Percentiles rank a stretch among this genome's conserved stretches.
phyloP scores from a whole-genome alignment of 2,113 vertebrate genomes.

The Hipposideros armiger region DNA sequence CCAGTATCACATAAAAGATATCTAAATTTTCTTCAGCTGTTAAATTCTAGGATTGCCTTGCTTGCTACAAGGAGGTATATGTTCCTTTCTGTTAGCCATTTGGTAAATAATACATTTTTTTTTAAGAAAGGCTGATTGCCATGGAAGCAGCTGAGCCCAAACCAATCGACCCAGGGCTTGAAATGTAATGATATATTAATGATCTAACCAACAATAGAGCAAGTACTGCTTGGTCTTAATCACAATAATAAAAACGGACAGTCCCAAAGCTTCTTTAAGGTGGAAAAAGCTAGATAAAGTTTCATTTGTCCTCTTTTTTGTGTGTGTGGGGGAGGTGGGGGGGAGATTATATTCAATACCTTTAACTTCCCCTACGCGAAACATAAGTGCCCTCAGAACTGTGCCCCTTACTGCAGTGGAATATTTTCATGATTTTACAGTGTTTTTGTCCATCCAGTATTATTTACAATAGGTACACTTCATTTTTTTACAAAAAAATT shows the following conservation, averaged over 20 bases:
- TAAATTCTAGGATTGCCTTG: neutral
- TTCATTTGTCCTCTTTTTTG: neutral
- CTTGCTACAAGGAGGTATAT: neutral
- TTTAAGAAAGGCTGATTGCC: neutral
- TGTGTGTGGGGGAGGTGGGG: too few relatives aligned
- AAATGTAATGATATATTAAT: neutral
- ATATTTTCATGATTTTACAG: constrained; percentile 9
- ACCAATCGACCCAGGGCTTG: neutral
- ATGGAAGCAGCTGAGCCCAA: neutral
- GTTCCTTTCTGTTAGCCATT: neutral
- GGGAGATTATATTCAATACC: neutral
- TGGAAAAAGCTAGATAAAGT: constrained; percentile 24
- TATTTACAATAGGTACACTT: neutral
- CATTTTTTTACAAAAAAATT: neutral
- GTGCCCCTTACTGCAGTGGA: neutral
- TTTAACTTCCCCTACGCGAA: neutral
- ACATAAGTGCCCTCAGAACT: neutral
- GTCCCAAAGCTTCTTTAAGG: neutral
- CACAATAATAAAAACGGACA: constrained; percentile 15
- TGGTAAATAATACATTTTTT: neutral
- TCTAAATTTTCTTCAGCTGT: neutral
- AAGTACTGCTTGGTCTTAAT: neutral
- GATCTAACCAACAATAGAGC: neutral
- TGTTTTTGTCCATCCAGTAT: neutral
- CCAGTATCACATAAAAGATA: neutral